Base-by-base conservation (phyloP, 2,888 invertebrate species). In the Cryptocephalus moraei region DNA sequence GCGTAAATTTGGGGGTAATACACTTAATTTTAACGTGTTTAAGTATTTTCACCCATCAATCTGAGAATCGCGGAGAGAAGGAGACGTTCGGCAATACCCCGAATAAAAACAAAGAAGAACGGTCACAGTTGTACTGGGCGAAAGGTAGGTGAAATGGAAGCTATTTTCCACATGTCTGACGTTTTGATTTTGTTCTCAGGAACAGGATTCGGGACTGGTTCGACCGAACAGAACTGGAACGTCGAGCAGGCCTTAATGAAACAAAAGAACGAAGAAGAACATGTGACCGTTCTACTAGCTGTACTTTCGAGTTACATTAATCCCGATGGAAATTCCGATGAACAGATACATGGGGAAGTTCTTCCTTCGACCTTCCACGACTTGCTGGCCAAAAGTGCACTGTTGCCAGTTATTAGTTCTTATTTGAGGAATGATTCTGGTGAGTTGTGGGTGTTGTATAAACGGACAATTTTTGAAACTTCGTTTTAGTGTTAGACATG, bases 131-230 rank as follows among this genome's bases (percentile, higher is more conserved):
- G 55, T 91, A 93, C 71, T 94, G 93, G 93, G 94, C 93, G 1
- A 94, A 95, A 69, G 94, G 94, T 64, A 50, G 8, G 8, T 41
- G 14, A 45, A 52, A 8, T 40, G 10, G 22, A 39, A 9, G 8
- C 14, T 41, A 42, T 42, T 10, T 32, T 42, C 42, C 6, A 32
- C n/a, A 36, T 6, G 12, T 11, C 12, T 36, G 32, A 32, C 1
- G 1, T 44, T 22, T 6, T 47, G 10, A 22, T 1, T n/a, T n/a
- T 13, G 36, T 36, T 46, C 49, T 43, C 43, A 67, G 69, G 70
- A 39, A 95, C 95, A 2, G 95, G 95, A 1, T 95, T 94, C 71
- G 95, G 95, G 43, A 94, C 93, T 0, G 95, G 95, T 22, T 91
- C 91, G 14, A 95, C 92, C 9, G 87, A 90, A 54, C 93, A 93